Conservation (phyloP, 2,797 vertebrate species). For the Microtus agrestis region DNA sequence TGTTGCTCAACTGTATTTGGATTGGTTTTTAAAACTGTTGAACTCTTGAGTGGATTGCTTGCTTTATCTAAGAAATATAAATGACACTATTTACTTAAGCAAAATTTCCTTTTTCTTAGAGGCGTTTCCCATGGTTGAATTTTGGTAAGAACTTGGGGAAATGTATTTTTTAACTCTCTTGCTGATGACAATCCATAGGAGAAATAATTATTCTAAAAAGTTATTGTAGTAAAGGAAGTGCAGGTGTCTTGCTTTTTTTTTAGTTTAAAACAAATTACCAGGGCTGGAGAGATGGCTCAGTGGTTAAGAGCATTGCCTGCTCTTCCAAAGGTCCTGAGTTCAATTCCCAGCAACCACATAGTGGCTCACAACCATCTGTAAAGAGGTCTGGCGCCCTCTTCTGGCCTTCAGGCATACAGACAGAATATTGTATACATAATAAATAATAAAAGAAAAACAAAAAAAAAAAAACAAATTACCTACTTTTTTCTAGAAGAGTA, state of each 20-base stretch:
- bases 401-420: no score
- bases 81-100: constrained; percentile 78
- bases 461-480: constrained; percentile 16
- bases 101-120: constrained; percentile 63
- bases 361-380: no score
- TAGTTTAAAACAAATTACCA: neutral
- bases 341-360: no score
- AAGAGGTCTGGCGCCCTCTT: no score
- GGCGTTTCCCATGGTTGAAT: constrained; percentile 60
- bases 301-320: no score
- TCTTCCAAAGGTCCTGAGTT: no score
- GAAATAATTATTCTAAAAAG: neutral
- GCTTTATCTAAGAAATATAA: constrained; percentile 80
- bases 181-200: neutral
- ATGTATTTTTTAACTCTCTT: constrained; percentile 14
- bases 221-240: neutral
- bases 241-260: neutral
- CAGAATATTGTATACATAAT: no score
- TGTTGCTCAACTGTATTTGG: constrained; percentile 51
- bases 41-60: constrained; percentile 66
- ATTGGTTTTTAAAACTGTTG: constrained; percentile 63
- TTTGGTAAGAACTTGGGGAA: constrained; percentile 67
- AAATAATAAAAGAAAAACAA: no score
- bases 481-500: constrained; percentile 23
- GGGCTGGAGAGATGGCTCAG: no score